Evolutionary conservation across 2,113 vertebrate species (phyloP), one percentile per base, ranked within the genome.

Genomic region (Syngnathus typhle): DNA sequence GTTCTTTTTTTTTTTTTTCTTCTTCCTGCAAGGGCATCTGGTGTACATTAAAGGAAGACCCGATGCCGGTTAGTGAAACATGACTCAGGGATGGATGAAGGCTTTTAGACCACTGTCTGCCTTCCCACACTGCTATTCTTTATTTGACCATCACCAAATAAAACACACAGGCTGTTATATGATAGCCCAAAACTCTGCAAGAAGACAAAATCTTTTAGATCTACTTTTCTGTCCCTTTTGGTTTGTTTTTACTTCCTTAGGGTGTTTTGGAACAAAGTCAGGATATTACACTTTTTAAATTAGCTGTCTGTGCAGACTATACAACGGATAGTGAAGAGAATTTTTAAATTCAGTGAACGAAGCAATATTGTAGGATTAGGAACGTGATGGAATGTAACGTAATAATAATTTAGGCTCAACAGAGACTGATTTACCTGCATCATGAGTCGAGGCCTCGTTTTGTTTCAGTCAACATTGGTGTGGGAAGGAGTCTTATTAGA

Each of bases 61-160:
- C 88, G 87, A 91, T 80, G 82, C 68, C 79, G 77, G 74, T 72
- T 58, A 56, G 61, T 87, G 85, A 89, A 89, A 89, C 86, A 85
- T 84, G 82, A 90, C 84, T 89, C 85, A 87, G 82, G 81, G 82
- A 83, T 82, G 87, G 88, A 84, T 82, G 77, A 69, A 70, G 75
- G 84, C 78, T 83, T 87, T 87, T 72, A 85, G 80, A 74, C 73
- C 73, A 7, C 46, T 75, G 85, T 83, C 79, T 86, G 75, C 85
- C 83, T 87, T 80, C 86, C 77, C 87, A 88, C 85, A 87, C 70
- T 84, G 81, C 83, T 83, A 73, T 84, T 84, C 79, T 89, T 89
- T 88, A 85, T 91, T 89, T 89, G 75, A 87, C 86, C 65, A n/a
- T 86, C 87, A 87, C 85, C 84, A 86, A 86, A 86, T 90, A 85